Conservation (phyloP, 2,888 invertebrate species). For the Ophion ventricosus region DNA sequence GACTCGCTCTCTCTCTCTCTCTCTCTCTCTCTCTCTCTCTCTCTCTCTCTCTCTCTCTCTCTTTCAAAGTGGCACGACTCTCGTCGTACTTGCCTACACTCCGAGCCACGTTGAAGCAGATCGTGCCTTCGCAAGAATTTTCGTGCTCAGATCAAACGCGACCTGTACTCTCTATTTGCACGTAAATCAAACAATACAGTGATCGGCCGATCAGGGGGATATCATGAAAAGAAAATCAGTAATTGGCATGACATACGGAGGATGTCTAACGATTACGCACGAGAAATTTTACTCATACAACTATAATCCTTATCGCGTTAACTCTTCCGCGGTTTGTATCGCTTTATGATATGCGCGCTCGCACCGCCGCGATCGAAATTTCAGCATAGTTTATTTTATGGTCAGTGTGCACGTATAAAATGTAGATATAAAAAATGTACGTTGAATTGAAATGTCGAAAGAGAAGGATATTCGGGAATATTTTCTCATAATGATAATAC, state of each 20-base stretch:
- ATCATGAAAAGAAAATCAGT: not conserved
- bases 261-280: slow-evolving; percentile 2
- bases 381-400: not conserved
- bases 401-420: not conserved
- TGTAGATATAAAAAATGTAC: not conserved
- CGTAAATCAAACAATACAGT: not conserved
- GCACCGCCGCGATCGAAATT: slow-evolving; percentile 4
- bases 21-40: slow-evolving; percentile 13
- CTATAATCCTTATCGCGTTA: slow-evolving; percentile 12
- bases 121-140: slow-evolving; percentile 27
- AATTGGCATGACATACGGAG: slow-evolving; percentile 8
- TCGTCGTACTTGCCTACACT: slow-evolving; percentile 33
- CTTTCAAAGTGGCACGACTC: slow-evolving; percentile 13
- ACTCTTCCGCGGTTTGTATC: not conserved
- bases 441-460: not conserved
- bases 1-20: slow-evolving; percentile 7
- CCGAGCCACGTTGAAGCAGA: slow-evolving; percentile 4
- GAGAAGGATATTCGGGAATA: not conserved
- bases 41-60: slow-evolving; percentile 13
- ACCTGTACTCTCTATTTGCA: slow-evolving; percentile 2
- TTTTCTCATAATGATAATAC: not conserved
- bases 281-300: not conserved
- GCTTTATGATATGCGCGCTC: slow-evolving; percentile 9
- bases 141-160: slow-evolving; percentile 27
- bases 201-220: slow-evolving; percentile 14